Conservation (phyloP, 2,113 vertebrate species). For the Heliornis fulica region DNA sequence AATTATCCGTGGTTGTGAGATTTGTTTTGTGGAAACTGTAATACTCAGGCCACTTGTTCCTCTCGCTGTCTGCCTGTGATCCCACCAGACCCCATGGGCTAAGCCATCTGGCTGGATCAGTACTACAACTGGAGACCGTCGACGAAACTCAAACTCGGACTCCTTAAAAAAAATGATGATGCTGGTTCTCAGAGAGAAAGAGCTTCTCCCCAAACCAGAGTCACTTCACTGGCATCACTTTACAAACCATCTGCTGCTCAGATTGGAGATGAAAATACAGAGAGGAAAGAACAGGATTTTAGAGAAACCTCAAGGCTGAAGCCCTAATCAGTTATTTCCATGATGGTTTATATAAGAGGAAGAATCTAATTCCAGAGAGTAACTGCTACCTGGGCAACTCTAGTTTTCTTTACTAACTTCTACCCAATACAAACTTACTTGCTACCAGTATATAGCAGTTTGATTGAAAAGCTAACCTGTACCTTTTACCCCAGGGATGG, state of each 20-base stretch:
- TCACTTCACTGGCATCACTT: not conserved
- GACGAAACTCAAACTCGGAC: not conserved
- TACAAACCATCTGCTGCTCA: not conserved
- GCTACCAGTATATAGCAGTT: not conserved
- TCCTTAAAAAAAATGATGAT: not conserved
- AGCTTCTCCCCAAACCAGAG: not conserved
- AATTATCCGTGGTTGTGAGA: not conserved
- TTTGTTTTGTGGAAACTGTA: conserved; percentile 34
- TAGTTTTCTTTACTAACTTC: not conserved
- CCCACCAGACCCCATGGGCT: not conserved
- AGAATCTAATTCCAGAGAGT: not conserved
- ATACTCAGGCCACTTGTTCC: not conserved
- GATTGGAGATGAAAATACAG: not conserved
- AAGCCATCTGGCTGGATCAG: not conserved
- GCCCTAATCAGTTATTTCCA: not conserved
- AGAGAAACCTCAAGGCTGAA: not conserved
- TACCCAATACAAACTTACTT: not conserved
- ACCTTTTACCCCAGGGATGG: not conserved
- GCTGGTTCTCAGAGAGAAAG: not conserved
- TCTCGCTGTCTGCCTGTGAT: not conserved
- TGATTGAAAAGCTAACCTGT: not conserved
- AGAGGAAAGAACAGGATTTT: not conserved
- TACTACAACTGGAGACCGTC: not conserved
- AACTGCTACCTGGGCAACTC: not conserved
- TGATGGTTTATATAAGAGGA: not conserved